A percentile compares a stretch with the other conserved stretches of the same genome.
These are phyloP conservation scores for Bryconaethiops microstoma DNA, from an alignment of 2,797 vertebrate species.

Conservation along the genomic window DNA sequence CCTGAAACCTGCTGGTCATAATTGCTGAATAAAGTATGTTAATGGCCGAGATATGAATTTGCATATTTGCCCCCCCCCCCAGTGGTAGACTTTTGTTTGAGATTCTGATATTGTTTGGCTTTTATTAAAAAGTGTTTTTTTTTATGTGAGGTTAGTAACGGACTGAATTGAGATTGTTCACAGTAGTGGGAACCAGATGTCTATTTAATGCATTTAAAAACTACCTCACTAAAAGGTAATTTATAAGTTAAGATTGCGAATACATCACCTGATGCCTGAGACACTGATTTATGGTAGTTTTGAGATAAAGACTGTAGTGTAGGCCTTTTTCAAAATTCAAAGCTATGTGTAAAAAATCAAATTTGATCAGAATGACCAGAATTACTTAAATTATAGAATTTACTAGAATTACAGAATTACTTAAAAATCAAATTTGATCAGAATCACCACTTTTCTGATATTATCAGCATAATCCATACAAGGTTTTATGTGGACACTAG, in stretches of 20 bases:
- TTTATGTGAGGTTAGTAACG: too few relatives aligned
- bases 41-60: constrained; percentile 27
- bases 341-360: too few relatives aligned
- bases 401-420: too few relatives aligned
- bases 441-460: too few relatives aligned
- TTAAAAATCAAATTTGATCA: too few relatives aligned
- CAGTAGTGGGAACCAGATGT: neutral
- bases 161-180: neutral
- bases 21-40: constrained; percentile 40
- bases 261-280: neutral
- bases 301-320: neutral
- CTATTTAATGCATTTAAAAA: neutral
- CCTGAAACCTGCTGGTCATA: neutral
- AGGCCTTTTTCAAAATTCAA: too few relatives aligned
- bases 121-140: neutral
- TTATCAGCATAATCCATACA: too few relatives aligned
- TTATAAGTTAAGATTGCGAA: too few relatives aligned
- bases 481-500: too few relatives aligned
- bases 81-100: too few relatives aligned
- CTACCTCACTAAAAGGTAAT: neutral
- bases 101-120: neutral
- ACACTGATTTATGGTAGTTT: neutral
- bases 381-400: too few relatives aligned
- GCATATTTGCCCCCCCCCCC: neutral
- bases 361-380: too few relatives aligned